These are phyloP conservation scores for Spodoptera picta DNA, from an alignment of 2,888 invertebrate species.

Conservation along the genomic window DNA sequence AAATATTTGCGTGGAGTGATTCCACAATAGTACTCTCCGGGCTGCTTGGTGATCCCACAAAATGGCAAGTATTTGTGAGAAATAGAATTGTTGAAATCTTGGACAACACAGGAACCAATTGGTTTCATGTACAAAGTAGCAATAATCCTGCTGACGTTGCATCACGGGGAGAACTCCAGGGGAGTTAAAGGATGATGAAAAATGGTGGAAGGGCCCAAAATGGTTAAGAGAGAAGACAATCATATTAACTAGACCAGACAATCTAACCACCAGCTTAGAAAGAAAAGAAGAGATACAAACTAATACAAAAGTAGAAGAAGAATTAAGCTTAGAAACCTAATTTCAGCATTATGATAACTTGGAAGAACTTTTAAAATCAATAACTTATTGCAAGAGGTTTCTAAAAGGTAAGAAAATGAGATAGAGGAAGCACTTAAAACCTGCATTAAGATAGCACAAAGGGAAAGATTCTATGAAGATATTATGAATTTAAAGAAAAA, in stretches of 20 bases:
- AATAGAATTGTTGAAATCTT: constrained; percentile 21
- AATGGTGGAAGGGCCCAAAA: constrained; percentile 18
- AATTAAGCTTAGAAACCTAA: neutral
- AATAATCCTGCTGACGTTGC: constrained; percentile 18
- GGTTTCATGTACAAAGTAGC: constrained; percentile 16
- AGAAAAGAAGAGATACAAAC: constrained; percentile 4
- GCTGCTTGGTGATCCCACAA: constrained; percentile 13
- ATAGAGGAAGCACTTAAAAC: no score
- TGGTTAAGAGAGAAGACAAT: constrained; percentile 11
- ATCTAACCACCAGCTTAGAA: constrained; percentile 12
- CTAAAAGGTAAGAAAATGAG: constrained; percentile 4
- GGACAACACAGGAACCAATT: constrained; percentile 14
- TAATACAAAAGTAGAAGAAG: constrained; percentile 4
- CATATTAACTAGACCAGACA: constrained; percentile 5
- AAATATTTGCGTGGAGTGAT: constrained; percentile 21
- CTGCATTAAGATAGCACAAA: constrained; percentile 7
- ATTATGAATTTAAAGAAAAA: constrained; percentile 1
- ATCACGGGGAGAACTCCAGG: constrained; percentile 12
- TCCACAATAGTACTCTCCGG: constrained; percentile 14
- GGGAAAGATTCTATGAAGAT: constrained; percentile 6
- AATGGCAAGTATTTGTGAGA: constrained; percentile 16
- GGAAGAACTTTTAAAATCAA: constrained; percentile 11
- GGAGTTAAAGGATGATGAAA: constrained; percentile 8
- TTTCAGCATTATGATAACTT: constrained; percentile 4
- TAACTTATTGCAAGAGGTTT: constrained; percentile 15